Percentiles rank a stretch among this genome's conserved stretches.
phyloP scores from a whole-genome alignment of 1,140 invertebrate species.

The Caligus rogercresseyi region DNA sequence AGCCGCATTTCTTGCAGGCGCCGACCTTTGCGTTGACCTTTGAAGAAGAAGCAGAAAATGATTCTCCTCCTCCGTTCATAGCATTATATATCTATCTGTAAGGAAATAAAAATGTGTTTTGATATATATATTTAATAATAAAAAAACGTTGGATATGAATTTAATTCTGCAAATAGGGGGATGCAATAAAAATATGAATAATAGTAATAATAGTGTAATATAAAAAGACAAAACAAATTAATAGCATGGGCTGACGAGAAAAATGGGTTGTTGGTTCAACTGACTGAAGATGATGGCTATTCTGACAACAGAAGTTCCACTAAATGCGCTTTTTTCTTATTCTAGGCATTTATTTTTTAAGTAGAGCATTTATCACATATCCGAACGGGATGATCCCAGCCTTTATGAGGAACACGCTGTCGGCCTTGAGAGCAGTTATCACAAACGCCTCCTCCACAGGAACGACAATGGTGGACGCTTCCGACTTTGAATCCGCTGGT shows the following conservation, averaged over 20 bases:
- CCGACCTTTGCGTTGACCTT: neutral
- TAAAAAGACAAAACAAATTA: neutral
- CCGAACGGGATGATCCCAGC: conserved; percentile 45
- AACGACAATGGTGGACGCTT: conserved; percentile 52
- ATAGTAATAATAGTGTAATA: neutral
- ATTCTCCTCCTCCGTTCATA: neutral
- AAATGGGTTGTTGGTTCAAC: neutral
- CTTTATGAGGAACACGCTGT: conserved; percentile 42
- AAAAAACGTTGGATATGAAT: neutral
- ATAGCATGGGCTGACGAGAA: neutral
- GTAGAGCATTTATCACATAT: conserved; percentile 43
- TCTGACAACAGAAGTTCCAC: too few relatives aligned
- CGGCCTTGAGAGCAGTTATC: conserved; percentile 40
- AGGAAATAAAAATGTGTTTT: neutral
- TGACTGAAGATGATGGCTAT: too few relatives aligned
- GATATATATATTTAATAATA: too few relatives aligned
- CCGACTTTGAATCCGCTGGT: conserved; percentile 21
- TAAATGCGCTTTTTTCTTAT: too few relatives aligned
- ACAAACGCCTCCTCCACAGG: conserved; percentile 52
- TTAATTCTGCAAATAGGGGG: neutral
- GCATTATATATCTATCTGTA: neutral
- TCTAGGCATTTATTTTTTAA: too few relatives aligned
- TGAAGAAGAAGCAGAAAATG: conserved; percentile 3
- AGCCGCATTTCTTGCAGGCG: conserved; percentile 82
- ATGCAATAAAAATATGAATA: neutral